A percentile compares a stretch with the other conserved stretches of the same genome.
phyloP scores from a whole-genome alignment of 1,140 invertebrate species.

The Bombus waltoni region DNA sequence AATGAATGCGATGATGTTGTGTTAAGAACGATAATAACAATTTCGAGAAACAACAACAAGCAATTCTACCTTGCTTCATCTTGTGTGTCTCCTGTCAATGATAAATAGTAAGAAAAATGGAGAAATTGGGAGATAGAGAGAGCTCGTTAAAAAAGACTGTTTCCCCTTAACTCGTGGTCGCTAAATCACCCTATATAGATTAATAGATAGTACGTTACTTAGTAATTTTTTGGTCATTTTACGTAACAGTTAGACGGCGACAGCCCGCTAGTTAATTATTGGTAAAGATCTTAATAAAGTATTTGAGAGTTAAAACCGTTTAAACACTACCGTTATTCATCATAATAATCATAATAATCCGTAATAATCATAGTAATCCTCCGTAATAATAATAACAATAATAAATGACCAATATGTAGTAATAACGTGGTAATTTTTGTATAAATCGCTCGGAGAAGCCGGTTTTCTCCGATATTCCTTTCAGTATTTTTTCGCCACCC shows the following conservation, averaged over 20 bases:
- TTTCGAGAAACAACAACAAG: background rate
- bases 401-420: conserved; percentile 63
- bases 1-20: background rate
- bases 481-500: background rate
- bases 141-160: conserved; percentile 60
- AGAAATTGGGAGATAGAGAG: conserved; percentile 32
- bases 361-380: conserved; percentile 58
- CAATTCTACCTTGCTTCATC: conserved; percentile 33
- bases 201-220: conserved; percentile 70
- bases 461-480: background rate
- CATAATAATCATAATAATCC: conserved; percentile 53
- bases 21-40: background rate
- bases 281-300: conserved; percentile 67
- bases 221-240: conserved; percentile 73
- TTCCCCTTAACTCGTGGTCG: conserved; percentile 61
- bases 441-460: conserved; percentile 48
- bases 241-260: conserved; percentile 72
- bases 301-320: conserved; percentile 70
- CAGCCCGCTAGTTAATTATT: conserved; percentile 68
- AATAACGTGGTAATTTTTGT: conserved; percentile 62
- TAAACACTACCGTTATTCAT: conserved; percentile 68
- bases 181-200: conserved; percentile 72
- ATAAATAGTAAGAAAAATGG: conserved; percentile 18
- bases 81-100: conserved; percentile 50
- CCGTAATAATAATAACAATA: conserved; percentile 66